A percentile compares a stretch with the other conserved stretches of the same genome.
These are phyloP conservation scores for Caenorhabditis wallacei DNA, from an alignment of 2,888 invertebrate species.

Conservation along the genomic window DNA sequence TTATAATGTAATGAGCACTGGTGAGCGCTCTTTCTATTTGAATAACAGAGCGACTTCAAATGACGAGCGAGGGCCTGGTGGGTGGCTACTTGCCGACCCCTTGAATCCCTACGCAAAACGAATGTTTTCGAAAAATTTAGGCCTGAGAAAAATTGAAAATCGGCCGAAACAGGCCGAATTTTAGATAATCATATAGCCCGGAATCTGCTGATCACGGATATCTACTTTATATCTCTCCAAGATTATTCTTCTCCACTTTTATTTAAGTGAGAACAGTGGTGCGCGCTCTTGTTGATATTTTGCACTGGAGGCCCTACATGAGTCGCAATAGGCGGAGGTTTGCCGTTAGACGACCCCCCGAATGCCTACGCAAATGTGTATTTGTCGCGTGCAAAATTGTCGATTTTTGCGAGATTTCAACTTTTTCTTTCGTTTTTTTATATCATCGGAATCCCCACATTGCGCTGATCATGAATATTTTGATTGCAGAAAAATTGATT, in stretches of 20 bases:
- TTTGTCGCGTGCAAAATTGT: conserved; percentile 16
- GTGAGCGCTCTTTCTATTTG: conserved; percentile 68
- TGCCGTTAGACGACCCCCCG: conserved; percentile 30
- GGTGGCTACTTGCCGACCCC: conserved; percentile 51
- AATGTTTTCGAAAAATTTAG: conserved; percentile 41
- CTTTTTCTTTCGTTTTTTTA: background rate
- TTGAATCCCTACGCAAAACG: conserved; percentile 21
- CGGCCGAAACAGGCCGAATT: background rate
- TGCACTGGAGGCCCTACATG: conserved; percentile 33
- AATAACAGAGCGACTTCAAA: conserved; percentile 65
- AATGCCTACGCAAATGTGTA: conserved; percentile 48
- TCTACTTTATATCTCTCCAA: conserved; percentile 1
- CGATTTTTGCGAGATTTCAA: conserved; percentile 17
- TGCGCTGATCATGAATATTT: background rate
- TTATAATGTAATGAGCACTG: conserved; percentile 32
- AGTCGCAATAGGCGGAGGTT: conserved; percentile 53
- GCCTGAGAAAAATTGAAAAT: background rate
- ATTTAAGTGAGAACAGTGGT: conserved; percentile 7
- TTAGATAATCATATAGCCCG: background rate
- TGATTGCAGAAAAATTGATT: background rate
- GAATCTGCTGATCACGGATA: background rate
- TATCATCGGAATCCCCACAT: background rate
- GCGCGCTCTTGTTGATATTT: conserved; percentile 62
- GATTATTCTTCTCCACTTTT: background rate
- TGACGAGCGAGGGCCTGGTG: conserved; percentile 56